Evolutionary conservation across 2,797 vertebrate genomes (phyloP).

Genomic region (Mormyrops boulengeri): DNA sequence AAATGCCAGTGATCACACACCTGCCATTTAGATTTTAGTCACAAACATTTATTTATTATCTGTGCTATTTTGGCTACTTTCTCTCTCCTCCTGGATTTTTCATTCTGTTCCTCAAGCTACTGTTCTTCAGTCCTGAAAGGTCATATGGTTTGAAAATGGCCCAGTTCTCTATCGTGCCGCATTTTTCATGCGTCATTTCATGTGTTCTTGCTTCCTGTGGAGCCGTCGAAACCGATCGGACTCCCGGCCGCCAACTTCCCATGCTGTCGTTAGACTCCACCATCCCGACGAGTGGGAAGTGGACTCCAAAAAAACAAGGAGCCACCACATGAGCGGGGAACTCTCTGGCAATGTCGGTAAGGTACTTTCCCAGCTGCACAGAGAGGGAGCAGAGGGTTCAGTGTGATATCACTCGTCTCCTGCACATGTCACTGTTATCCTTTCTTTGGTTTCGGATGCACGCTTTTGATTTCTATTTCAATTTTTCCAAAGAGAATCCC

Average conservation of each 20-base stretch:
- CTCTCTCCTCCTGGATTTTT: not conserved
- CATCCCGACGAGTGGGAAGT: not conserved
- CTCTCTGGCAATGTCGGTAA: conserved; percentile 1
- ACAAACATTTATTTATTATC: not conserved
- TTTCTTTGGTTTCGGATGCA: conserved; percentile 53
- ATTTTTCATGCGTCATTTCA: not conserved
- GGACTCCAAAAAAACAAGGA: conserved; percentile 25
- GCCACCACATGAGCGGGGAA: conserved; percentile 4
- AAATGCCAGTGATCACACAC: not conserved
- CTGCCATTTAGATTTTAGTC: not conserved
- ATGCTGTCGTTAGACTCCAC: not conserved
- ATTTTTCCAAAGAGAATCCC: conserved; percentile 44
- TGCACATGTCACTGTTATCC: conserved; percentile 53
- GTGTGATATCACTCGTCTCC: conserved; percentile 55
- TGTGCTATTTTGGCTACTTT: not conserved
- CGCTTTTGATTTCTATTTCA: conserved; percentile 49
- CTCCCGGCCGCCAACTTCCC: not conserved
- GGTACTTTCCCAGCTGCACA: conserved; percentile 39
- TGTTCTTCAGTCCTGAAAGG: not conserved
- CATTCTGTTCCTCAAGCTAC: not conserved
- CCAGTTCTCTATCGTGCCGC: not conserved
- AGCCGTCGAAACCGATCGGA: not conserved
- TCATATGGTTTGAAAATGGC: not conserved
- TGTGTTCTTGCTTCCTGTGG: not conserved
- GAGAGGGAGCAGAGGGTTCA: conserved; percentile 37